These are phyloP conservation scores for Drosophila aff. DNA, from an alignment of 1,140 invertebrate genomes.

Conservation along the genomic window DNA sequence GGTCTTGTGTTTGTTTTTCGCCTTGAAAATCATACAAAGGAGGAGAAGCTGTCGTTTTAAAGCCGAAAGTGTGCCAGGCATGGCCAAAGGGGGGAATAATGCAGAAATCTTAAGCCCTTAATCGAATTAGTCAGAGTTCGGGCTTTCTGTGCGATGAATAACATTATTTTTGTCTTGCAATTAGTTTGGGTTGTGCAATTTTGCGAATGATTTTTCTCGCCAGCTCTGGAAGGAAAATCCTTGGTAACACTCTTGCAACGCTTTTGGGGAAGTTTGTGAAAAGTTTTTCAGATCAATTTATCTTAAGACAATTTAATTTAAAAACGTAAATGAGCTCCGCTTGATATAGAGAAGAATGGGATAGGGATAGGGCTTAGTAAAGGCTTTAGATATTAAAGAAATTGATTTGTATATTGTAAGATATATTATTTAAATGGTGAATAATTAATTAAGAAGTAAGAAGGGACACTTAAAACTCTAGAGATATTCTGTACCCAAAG, in stretches of 20 bases:
- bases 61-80: slow-evolving; percentile 36
- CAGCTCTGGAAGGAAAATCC: background rate
- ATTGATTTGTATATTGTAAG: too few relatives aligned
- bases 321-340: background rate
- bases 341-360: too few relatives aligned
- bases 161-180: slow-evolving; percentile 29
- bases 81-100: slow-evolving; percentile 28
- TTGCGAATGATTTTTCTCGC: background rate
- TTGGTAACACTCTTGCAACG: background rate
- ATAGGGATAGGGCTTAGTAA: too few relatives aligned
- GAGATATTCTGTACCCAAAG: too few relatives aligned
- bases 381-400: too few relatives aligned
- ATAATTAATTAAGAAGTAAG: too few relatives aligned
- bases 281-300: background rate
- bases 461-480: too few relatives aligned
- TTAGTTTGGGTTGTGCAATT: slow-evolving; percentile 38
- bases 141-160: slow-evolving; percentile 27
- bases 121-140: slow-evolving; percentile 34
- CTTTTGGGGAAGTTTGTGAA: background rate
- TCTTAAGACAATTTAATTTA: background rate
- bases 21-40: slow-evolving; percentile 36
- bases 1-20: slow-evolving; percentile 13
- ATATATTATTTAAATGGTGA: too few relatives aligned
- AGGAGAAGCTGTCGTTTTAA: slow-evolving; percentile 30
- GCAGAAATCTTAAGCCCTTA: slow-evolving; percentile 29